phyloP scores from a whole-genome alignment of 2,888 invertebrate genomes.

The Diabrotica balteata region DNA sequence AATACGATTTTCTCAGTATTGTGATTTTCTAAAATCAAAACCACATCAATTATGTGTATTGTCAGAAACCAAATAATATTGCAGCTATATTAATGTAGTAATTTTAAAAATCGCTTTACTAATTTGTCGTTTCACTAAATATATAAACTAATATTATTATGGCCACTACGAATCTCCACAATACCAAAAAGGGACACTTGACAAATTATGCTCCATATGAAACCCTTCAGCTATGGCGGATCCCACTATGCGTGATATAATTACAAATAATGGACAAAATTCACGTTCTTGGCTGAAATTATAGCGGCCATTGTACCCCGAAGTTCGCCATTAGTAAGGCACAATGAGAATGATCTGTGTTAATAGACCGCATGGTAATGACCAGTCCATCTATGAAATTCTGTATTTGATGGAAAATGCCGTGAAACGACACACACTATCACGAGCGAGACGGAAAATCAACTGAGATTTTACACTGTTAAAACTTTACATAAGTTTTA shows the following conservation, averaged over 20 bases:
- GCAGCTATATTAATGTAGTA: no score
- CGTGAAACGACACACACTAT: background rate
- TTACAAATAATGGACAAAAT: conserved; percentile 16
- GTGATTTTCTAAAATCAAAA: no score
- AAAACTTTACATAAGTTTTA: background rate
- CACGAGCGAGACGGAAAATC: background rate
- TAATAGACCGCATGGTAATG: conserved; percentile 11
- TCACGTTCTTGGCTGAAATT: conserved; percentile 8
- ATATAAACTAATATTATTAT: no score
- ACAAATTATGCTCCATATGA: conserved; percentile 8
- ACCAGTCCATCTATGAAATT: conserved; percentile 6
- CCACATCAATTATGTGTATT: no score
- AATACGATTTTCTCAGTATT: no score
- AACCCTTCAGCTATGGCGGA: conserved; percentile 5
- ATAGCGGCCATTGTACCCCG: conserved; percentile 4
- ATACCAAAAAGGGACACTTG: conserved; percentile 9
- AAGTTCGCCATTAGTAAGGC: conserved; percentile 13
- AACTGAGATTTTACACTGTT: background rate
- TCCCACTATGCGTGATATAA: conserved; percentile 13
- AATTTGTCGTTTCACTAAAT: no score
- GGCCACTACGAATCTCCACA: background rate
- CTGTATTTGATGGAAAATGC: conserved; percentile 6
- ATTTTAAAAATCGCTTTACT: no score
- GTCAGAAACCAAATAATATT: no score
- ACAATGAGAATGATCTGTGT: conserved; percentile 13